Percentiles rank a stretch among this genome's conserved stretches.
These are phyloP conservation scores for Pinctada fucata DNA, from an alignment of 2,888 invertebrate genomes.

Conservation along the genomic window DNA sequence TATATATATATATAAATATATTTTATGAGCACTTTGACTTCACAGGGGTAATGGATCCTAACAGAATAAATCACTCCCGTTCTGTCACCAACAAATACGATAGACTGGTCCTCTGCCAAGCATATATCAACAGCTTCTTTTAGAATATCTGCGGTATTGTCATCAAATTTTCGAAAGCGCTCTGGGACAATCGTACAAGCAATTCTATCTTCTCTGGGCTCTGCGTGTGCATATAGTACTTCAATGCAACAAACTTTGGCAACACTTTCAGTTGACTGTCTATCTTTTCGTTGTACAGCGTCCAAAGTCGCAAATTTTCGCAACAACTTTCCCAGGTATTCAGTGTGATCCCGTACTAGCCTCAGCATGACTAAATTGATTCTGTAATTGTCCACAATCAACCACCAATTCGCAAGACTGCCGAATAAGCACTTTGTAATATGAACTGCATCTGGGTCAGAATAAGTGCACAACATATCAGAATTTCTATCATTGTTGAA, in stretches of 20 bases:
- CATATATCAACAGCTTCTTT: constrained; percentile 18
- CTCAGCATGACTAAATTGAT: too few relatives aligned
- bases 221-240: not conserved
- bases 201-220: not conserved
- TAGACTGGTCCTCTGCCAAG: constrained; percentile 8
- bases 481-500: too few relatives aligned
- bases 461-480: too few relatives aligned
- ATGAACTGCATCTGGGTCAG: too few relatives aligned
- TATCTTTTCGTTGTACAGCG: not conserved
- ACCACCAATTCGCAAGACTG: too few relatives aligned
- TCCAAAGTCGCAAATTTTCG: too few relatives aligned
- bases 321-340: too few relatives aligned
- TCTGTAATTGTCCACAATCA: too few relatives aligned
- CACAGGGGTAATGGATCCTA: constrained; percentile 1
- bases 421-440: too few relatives aligned
- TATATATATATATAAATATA: too few relatives aligned
- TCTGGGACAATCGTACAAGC: constrained; percentile 10
- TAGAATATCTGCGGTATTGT: constrained; percentile 3
- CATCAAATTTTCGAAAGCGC: constrained; percentile 8
- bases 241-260: constrained; percentile 8
- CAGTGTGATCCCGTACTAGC: too few relatives aligned
- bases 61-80: constrained; percentile 11
- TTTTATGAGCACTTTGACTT: not conserved
- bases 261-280: constrained; percentile 12
- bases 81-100: constrained; percentile 7